Evolutionary conservation across 2,113 vertebrate species (phyloP), one percentile per base, ranked within the genome.

Genomic region (Sakesphorus luctuosus): DNA sequence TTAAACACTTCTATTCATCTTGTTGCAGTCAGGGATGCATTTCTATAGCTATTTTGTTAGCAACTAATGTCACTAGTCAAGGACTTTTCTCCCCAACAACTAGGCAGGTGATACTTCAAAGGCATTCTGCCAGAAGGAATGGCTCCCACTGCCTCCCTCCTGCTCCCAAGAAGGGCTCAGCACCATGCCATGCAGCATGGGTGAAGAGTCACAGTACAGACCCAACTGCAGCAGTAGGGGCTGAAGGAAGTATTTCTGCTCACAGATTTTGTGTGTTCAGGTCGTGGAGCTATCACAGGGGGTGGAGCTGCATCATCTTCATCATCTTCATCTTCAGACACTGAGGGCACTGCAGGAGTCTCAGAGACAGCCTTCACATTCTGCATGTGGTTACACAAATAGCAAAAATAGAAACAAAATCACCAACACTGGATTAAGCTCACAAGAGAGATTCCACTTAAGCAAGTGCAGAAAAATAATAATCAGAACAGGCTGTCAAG

Each of bases 221-320:
- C n/a, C 9, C 2, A 1, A 47, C 31, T 18, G 40, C 43, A 74
- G 28, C 2, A 4, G 16, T 1, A 3, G 10, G 10, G 62, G 43
- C 46, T 79, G 35, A 94, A 53, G 4, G 14, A 66, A 55, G 13
- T 13, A 74, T 52, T 55, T 50, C 24, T 71, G 97, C 99, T 98
- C 96, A 99, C 99, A 38, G 99, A 99, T 98, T 99, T 99, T 47
- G 99, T 99, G 98, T 99, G 99, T 35, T 99, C 99, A 7, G 99
- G 99, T 28, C 99, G 98, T 1, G 99, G 99, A 47, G 99, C 99
- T 72, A 99, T 98, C 92, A 98, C 98, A 0, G 99, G 99, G 6
- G 99, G 99, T 14, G 99, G 99, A 36, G 98, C 97, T 8, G 98
- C 98, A 83, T 99, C 99, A 2, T 99, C 99, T 47, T 99, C 99